Percentiles rank a stretch among this genome's conserved stretches.
Conservation (phyloP, 2,113 vertebrate species). For the Lontra canadensis region DNA sequence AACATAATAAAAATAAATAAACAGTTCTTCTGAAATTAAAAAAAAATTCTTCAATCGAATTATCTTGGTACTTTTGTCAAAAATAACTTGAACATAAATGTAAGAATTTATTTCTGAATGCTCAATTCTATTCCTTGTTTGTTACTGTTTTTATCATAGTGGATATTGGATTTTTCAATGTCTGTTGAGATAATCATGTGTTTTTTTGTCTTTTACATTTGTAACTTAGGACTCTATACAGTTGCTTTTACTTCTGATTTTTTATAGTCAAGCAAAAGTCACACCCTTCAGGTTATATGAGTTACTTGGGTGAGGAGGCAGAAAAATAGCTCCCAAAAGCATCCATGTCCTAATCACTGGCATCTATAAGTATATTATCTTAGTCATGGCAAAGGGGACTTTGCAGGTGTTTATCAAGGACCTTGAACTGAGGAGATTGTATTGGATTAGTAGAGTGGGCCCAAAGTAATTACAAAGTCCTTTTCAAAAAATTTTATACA, state of each 20-base stretch:
- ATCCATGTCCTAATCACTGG: background rate
- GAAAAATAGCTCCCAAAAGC: background rate
- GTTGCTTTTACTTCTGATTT: background rate
- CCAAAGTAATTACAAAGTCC: background rate
- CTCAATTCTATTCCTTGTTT: background rate
- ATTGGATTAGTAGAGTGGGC: background rate
- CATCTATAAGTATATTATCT: background rate
- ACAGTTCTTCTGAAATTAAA: too few relatives aligned
- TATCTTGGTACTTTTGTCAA: background rate
- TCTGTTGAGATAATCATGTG: background rate
- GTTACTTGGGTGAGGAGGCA: background rate
- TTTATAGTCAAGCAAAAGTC: background rate
- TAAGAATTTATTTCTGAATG: background rate
- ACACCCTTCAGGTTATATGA: background rate
- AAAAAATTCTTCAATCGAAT: background rate
- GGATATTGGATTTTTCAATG: background rate
- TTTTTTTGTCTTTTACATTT: background rate
- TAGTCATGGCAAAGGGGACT: background rate
- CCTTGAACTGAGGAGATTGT: background rate
- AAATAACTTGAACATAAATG: background rate
- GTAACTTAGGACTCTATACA: background rate
- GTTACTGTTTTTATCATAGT: background rate
- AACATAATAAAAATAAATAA: too few relatives aligned
- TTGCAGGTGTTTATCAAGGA: background rate
- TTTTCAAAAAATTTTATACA: background rate